Evolutionary conservation across 2,888 invertebrate genomes (phyloP).

Genomic region (Plebejus melissa): DNA sequence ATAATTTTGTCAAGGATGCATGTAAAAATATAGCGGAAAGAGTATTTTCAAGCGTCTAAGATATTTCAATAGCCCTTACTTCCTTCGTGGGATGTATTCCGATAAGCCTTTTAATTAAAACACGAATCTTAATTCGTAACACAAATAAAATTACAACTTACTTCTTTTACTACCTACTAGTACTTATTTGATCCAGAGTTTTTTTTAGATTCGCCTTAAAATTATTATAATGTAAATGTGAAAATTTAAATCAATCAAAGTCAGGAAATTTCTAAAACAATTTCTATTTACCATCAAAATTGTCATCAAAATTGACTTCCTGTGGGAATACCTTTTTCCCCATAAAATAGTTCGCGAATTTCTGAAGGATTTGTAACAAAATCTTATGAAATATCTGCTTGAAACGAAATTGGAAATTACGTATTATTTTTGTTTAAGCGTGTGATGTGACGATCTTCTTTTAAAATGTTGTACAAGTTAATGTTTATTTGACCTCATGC

Average conservation of each 20-base stretch:
- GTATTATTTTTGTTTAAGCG: background rate
- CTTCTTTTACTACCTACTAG: background rate
- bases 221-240: background rate
- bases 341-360: background rate
- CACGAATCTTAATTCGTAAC: background rate
- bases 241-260: background rate
- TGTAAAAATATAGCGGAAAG: constrained; percentile 32
- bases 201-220: background rate
- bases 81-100: constrained; percentile 43
- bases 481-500: constrained; percentile 21
- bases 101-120: constrained; percentile 33
- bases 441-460: constrained; percentile 20
- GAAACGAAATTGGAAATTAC: background rate
- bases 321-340: background rate
- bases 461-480: background rate
- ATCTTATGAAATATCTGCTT: background rate
- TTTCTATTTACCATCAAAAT: constrained; percentile 3
- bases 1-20: constrained; percentile 33
- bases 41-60: constrained; percentile 34
- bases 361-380: background rate
- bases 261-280: background rate
- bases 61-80: constrained; percentile 48
- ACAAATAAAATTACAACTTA: background rate
- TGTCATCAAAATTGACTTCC: constrained; percentile 3
- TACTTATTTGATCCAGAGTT: background rate